Evolutionary conservation across 1,140 invertebrate genomes (phyloP), one percentile per base, ranked within the genome.

Genomic region (Lethocerus indicus): DNA sequence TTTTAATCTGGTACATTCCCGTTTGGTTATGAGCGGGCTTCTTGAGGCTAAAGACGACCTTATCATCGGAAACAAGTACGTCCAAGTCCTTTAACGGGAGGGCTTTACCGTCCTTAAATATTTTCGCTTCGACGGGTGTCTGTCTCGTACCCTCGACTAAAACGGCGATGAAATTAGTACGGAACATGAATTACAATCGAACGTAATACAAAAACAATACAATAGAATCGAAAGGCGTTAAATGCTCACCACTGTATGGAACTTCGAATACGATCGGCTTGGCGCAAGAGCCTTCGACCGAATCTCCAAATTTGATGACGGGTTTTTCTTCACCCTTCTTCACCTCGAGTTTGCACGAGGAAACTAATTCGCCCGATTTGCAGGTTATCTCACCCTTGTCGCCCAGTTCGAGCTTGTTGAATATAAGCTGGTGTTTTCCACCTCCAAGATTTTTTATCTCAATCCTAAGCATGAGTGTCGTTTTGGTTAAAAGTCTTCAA

Each of bases 401-500:
- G 26, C 68, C 71, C 71, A 90, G 71, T 55, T 87, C 81, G 13
- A 83, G 59, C 56, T 75, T 79, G 57, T 87, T 88, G 60, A 94
- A 89, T 25, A 92, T 74, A 0, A 93, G 68, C 59, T 90, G 86
- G 63, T 93, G 89, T 64, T 89, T 87, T 32, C 88, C 89, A 60
- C 87, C 87, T 39, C 87, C 88, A 37, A 91, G 65, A 66, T 89
- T 90, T 59, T 91, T 90, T 21, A 92, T 81, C 68, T 90, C 83
- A 51, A 90, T 67, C 60, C 83, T 79, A 47, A 36, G 61, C 60
- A 29, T 32, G n/a, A n/a, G n/a, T n/a, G n/a, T n/a, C n/a, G n/a
- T n/a, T n/a, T n/a, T n/a, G n/a, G n/a, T n/a, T n/a, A n/a, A n/a
- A n/a, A n/a, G n/a, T n/a, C n/a, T n/a, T n/a, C n/a, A n/a, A n/a